Conservation (phyloP, 2,797 vertebrate species). For the Premnoplex brunnescens region DNA sequence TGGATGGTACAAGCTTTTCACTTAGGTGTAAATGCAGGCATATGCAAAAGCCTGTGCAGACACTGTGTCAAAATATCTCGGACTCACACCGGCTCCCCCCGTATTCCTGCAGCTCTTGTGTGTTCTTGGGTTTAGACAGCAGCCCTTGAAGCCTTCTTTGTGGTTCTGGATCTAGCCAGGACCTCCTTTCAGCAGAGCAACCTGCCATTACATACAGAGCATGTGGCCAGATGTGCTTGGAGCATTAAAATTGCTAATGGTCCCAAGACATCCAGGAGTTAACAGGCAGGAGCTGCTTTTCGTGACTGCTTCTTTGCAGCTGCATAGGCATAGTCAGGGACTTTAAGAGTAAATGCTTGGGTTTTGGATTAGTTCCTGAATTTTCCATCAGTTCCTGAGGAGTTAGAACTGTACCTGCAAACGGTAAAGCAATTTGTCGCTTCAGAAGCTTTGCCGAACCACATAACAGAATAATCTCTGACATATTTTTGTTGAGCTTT, state of each 20-base stretch:
- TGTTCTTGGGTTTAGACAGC: neutral
- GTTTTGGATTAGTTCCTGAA: neutral
- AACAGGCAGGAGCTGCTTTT: neutral
- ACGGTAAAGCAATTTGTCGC: neutral
- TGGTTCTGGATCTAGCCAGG: neutral
- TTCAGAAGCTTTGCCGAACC: neutral
- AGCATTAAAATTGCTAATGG: neutral
- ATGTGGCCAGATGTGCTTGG: neutral
- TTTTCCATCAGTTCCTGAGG: neutral
- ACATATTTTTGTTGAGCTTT: neutral
- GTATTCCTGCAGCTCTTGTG: neutral
- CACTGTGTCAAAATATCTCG: neutral
- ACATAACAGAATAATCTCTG: neutral
- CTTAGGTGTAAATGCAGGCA: neutral
- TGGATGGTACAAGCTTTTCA: neutral
- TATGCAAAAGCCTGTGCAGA: neutral
- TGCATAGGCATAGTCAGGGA: neutral
- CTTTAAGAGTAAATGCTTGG: neutral
- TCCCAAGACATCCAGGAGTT: neutral
- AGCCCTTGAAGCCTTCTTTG: neutral
- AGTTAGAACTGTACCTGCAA: neutral
- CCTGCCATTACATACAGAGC: neutral
- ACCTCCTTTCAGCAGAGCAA: neutral
- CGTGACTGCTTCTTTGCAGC: neutral
- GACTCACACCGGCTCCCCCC: neutral